A percentile compares a stretch with the other conserved stretches of the same genome.
phyloP scores from a whole-genome alignment of 2,888 invertebrate genomes.

The Eumacrocentrus americanus region DNA sequence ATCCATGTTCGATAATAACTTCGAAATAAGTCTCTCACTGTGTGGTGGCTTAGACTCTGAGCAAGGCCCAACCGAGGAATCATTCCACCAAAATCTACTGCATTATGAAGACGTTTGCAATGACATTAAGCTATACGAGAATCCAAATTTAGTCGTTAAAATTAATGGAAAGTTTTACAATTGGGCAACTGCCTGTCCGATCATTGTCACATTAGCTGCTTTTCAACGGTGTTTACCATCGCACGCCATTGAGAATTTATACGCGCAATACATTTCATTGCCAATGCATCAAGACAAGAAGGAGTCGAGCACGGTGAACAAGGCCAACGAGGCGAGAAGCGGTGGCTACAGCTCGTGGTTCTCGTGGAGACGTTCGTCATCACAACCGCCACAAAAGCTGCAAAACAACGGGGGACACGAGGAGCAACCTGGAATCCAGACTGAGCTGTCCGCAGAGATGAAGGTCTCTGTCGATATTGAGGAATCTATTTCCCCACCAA shows the following conservation, averaged over 20 bases:
- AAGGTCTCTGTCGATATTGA: conserved; percentile 33
- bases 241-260: conserved; percentile 49
- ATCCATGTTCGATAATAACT: conserved; percentile 49
- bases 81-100: conserved; percentile 68
- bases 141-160: conserved; percentile 84
- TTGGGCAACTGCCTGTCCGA: conserved; percentile 90
- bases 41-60: conserved; percentile 73
- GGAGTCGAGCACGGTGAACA: conserved; percentile 25
- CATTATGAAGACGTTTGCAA: conserved; percentile 67
- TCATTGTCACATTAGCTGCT: conserved; percentile 84
- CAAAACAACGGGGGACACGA: conserved; percentile 30
- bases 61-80: conserved; percentile 65
- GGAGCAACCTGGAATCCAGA: not conserved
- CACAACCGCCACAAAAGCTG: conserved; percentile 52
- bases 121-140: conserved; percentile 77
- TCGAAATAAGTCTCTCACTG: conserved; percentile 76
- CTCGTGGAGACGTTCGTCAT: conserved; percentile 62
- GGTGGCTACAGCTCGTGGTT: conserved; percentile 66
- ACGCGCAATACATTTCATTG: conserved; percentile 48
- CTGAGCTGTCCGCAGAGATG: conserved; percentile 30
- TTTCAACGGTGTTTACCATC: conserved; percentile 86
- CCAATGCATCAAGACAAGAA: conserved; percentile 46
- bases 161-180: conserved; percentile 88
- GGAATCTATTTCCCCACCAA: conserved; percentile 26
- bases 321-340: conserved; percentile 33